Evolutionary conservation across 2,113 vertebrate species (phyloP).

Genomic region (Anoplopoma fimbria): DNA sequence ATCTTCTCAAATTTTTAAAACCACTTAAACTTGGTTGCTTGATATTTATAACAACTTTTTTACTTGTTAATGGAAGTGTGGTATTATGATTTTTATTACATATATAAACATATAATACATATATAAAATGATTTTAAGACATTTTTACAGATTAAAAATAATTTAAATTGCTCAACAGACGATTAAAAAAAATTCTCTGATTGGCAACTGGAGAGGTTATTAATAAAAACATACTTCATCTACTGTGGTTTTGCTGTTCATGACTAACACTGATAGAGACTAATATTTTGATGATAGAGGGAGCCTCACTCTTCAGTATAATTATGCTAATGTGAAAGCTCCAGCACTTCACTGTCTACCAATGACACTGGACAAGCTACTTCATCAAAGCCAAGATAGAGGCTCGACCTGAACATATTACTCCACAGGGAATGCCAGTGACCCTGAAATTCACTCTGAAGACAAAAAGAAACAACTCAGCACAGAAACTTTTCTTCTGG

Average conservation of each 20-base stretch:
- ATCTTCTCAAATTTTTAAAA: slow-evolving; percentile 33
- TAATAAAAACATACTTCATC: slow-evolving; percentile 77
- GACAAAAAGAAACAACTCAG: slow-evolving; percentile 16
- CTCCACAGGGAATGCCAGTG: slow-evolving; percentile 31
- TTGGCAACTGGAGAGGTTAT: slow-evolving; percentile 68
- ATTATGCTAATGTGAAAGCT: slow-evolving; percentile 79
- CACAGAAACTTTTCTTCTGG: slow-evolving; percentile 50
- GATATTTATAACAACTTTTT: slow-evolving; percentile 55
- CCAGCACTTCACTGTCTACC: slow-evolving; percentile 74
- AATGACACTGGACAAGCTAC: slow-evolving; percentile 73
- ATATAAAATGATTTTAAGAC: slow-evolving; percentile 22
- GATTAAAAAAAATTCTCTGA: slow-evolving; percentile 40
- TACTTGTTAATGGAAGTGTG: slow-evolving; percentile 33
- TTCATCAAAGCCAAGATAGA: slow-evolving; percentile 74
- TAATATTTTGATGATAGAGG: slow-evolving; percentile 80
- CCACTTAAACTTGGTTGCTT: slow-evolving; percentile 35
- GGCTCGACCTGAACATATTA: slow-evolving; percentile 61
- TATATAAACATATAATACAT: not conserved
- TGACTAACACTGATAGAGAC: slow-evolving; percentile 69
- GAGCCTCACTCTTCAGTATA: slow-evolving; percentile 75
- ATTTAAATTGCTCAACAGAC: slow-evolving; percentile 41
- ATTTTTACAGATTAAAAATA: slow-evolving; percentile 37
- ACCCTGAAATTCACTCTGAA: slow-evolving; percentile 50
- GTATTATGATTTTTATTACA: slow-evolving; percentile 12
- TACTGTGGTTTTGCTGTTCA: slow-evolving; percentile 57